Conservation (phyloP, 1,140 invertebrate species). For the Nephotettix cincticeps region DNA sequence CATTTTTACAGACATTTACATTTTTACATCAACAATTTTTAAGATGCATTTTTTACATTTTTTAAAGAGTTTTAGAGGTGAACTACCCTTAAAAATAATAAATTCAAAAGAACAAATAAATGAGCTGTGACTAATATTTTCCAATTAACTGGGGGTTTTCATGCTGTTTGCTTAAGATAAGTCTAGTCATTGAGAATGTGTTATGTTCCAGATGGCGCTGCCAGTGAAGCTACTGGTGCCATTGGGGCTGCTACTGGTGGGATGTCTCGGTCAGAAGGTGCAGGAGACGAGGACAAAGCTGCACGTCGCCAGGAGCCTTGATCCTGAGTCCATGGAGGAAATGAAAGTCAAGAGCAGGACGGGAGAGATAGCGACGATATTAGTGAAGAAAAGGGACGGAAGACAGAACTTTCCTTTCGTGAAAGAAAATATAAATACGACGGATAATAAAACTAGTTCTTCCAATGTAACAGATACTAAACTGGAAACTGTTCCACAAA, state of each 20-base stretch:
- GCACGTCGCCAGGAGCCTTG: conserved; percentile 72
- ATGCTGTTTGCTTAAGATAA: too few species aligned
- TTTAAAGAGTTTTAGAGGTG: too few species aligned
- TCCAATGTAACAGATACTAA: not conserved
- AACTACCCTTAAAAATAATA: too few species aligned
- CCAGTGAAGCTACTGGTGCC: conserved; percentile 1
- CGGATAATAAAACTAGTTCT: not conserved
- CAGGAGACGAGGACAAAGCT: conserved; percentile 65
- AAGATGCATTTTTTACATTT: too few species aligned
- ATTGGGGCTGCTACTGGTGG: not conserved
- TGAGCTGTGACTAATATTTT: too few species aligned
- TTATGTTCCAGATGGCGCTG: conserved; percentile 7
- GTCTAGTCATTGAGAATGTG: too few species aligned
- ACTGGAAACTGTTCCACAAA: not conserved
- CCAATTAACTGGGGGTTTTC: too few species aligned
- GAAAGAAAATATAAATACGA: not conserved
- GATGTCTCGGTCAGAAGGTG: not conserved
- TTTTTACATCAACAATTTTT: too few species aligned
- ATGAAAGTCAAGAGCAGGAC: conserved; percentile 70
- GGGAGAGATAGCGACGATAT: conserved; percentile 70
- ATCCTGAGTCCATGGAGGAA: conserved; percentile 71
- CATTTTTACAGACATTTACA: too few species aligned
- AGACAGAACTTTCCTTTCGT: conserved; percentile 16
- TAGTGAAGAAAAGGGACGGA: conserved; percentile 69
- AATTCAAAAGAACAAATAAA: too few species aligned